Percentiles rank a stretch among this genome's conserved stretches.
Conservation (phyloP, 2,113 vertebrate genomes). For the Cochlearius cochlearius region DNA sequence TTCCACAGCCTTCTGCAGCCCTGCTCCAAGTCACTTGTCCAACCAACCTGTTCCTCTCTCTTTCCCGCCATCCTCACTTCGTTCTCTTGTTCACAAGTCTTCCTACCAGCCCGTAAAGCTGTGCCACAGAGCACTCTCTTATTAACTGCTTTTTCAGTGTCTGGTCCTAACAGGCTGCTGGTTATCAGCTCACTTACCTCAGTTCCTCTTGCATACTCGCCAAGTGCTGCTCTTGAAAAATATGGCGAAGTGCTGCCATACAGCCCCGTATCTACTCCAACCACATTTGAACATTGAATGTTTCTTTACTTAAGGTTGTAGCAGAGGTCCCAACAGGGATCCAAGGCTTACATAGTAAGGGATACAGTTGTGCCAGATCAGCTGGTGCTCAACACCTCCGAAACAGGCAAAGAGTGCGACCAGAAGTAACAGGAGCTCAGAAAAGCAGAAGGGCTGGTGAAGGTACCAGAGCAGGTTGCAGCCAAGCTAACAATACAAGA, state of each 20-base stretch:
- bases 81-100: neutral
- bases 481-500: neutral
- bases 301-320: neutral
- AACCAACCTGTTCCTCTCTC: neutral
- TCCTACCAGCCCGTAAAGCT: neutral
- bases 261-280: neutral
- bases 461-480: neutral
- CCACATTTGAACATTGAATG: too few relatives aligned
- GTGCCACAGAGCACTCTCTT: neutral
- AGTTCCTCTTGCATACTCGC: neutral
- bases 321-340: neutral
- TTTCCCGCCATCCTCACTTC: neutral
- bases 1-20: neutral
- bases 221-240: neutral
- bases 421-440: neutral
- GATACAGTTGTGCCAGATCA: neutral
- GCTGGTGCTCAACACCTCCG: neutral
- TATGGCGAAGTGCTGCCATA: rapidly evolving
- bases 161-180: neutral
- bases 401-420: neutral
- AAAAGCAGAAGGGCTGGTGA: neutral
- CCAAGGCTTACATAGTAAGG: neutral
- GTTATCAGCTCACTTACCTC: neutral
- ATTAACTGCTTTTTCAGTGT: neutral
- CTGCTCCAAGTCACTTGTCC: neutral